Conservation (phyloP, 1,140 invertebrate species). For the Cherax destructor region DNA sequence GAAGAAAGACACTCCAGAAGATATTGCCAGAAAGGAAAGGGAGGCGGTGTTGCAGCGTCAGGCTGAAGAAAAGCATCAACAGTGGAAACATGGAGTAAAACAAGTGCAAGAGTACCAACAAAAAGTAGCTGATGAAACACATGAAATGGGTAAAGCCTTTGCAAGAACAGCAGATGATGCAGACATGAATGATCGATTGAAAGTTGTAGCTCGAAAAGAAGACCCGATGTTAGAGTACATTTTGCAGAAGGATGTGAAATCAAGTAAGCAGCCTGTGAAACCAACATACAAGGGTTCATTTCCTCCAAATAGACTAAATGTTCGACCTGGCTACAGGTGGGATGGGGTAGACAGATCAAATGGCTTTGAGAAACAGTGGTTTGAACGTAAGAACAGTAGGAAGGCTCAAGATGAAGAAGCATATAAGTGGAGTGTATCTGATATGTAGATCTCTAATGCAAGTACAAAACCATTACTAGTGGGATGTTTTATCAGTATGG, state of each 20-base stretch:
- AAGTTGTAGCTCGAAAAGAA: constrained; percentile 86
- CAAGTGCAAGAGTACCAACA: constrained; percentile 85
- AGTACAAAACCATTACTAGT: neutral
- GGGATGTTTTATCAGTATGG: neutral
- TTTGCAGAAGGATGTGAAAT: constrained; percentile 81
- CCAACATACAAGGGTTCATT: constrained; percentile 73
- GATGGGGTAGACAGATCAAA: constrained; percentile 98
- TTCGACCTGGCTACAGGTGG: constrained; percentile 96
- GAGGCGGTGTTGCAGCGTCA: constrained; percentile 72
- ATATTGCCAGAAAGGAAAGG: constrained; percentile 60
- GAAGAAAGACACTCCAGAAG: constrained; percentile 69
- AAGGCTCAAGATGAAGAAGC: constrained; percentile 89
- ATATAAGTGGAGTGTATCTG: constrained; percentile 96
- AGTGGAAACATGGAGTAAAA: constrained; percentile 70
- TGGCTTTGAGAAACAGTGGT: constrained; percentile 96
- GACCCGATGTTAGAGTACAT: constrained; percentile 97
- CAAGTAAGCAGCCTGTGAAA: constrained; percentile 73
- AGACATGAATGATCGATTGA: constrained; percentile 88
- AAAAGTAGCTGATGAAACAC: constrained; percentile 82
- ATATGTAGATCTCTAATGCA: constrained; percentile 84
- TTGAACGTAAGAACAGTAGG: constrained; percentile 85
- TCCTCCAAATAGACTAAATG: constrained; percentile 93
- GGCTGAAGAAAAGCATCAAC: constrained; percentile 74
- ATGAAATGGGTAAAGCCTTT: constrained; percentile 93
- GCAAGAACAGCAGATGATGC: constrained; percentile 91